Evolutionary conservation across 2,797 vertebrate genomes (phyloP).

Genomic region (Manis pentadactyla): DNA sequence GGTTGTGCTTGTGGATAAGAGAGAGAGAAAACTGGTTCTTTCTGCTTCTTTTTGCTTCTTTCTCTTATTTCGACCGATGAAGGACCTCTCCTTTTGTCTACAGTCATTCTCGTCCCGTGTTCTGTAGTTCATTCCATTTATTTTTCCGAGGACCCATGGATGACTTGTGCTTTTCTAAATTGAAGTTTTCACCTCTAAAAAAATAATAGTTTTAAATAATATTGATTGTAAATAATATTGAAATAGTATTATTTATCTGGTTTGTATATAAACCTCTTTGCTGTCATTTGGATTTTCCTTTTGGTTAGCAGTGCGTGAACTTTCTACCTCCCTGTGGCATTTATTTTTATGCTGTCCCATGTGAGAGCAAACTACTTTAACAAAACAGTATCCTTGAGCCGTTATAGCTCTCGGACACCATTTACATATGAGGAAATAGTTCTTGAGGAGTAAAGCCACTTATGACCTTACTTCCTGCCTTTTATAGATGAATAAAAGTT

Average conservation of each 20-base stretch:
- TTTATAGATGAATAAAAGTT: conserved; percentile 27
- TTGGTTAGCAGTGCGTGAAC: neutral
- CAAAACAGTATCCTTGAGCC: neutral
- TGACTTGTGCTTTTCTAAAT: neutral
- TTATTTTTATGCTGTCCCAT: neutral
- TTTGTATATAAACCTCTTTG: neutral
- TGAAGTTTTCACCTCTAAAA: neutral
- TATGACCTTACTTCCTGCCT: neutral
- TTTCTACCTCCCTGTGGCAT: neutral
- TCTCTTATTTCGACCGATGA: neutral
- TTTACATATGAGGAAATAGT: neutral
- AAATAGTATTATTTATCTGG: neutral
- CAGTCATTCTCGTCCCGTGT: neutral
- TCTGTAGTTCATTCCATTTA: neutral
- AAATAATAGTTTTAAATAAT: neutral
- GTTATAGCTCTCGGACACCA: neutral
- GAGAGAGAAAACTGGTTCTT: neutral
- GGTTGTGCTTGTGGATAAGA: neutral
- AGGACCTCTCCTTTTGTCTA: neutral
- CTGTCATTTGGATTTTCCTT: neutral
- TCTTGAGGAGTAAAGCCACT: neutral
- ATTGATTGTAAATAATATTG: neutral
- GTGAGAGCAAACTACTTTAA: neutral
- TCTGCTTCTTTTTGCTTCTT: neutral
- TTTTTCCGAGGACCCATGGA: neutral